Percentiles rank a stretch among this genome's conserved stretches.
These are phyloP conservation scores for Todus mexicanus DNA, from an alignment of 2,797 vertebrate genomes.

Conservation along the genomic window DNA sequence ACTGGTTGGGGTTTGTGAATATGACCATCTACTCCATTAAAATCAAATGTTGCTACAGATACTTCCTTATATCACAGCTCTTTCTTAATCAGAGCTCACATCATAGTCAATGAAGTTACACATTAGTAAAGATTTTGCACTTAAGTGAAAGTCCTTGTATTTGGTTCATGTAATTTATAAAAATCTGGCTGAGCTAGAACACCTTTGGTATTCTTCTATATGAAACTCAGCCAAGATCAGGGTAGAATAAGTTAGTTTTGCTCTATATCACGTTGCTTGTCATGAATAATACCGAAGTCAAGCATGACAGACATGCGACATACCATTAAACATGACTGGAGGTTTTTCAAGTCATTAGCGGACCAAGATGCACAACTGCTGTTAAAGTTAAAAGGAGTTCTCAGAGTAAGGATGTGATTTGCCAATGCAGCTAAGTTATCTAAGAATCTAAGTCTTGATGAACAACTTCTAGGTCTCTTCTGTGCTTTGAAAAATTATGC, in stretches of 20 bases:
- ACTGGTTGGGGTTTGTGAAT: not conserved
- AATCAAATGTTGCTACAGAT: not conserved
- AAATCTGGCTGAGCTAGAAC: not conserved
- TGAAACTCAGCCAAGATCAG: not conserved
- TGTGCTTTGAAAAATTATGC: not conserved
- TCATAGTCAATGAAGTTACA: not conserved
- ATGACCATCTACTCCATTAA: not conserved
- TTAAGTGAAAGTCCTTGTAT: not conserved
- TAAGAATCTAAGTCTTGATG: not conserved
- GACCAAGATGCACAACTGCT: not conserved
- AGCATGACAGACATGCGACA: not conserved
- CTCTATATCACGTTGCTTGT: not conserved
- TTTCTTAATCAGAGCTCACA: not conserved
- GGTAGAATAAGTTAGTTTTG: slow-evolving; percentile 1
- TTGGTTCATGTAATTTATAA: not conserved
- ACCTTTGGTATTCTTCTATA: not conserved
- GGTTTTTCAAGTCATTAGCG: not conserved
- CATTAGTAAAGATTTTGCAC: not conserved
- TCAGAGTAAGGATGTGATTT: not conserved
- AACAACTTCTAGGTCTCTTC: not conserved
- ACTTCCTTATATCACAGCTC: not conserved
- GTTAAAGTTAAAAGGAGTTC: not conserved
- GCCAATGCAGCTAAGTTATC: not conserved
- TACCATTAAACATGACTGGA: not conserved
- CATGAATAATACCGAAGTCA: not conserved